A percentile compares a stretch with the other conserved stretches of the same genome.
phyloP scores from a whole-genome alignment of 2,797 vertebrate species.

The Gallinago stenura region DNA sequence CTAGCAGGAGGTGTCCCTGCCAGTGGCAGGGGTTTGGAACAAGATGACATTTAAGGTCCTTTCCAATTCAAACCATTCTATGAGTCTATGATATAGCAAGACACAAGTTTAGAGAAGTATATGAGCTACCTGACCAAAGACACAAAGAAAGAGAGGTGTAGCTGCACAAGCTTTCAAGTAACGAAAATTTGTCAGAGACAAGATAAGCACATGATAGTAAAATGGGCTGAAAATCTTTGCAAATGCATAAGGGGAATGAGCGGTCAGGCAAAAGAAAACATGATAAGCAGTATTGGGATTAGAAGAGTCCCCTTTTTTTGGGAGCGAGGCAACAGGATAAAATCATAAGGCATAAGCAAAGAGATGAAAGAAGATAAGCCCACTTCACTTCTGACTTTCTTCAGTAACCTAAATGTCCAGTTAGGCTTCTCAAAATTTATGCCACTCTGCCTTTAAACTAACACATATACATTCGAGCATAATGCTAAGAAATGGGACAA shows the following conservation, averaged over 20 bases:
- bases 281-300: not conserved
- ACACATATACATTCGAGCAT: not conserved
- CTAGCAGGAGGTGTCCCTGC: not conserved
- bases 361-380: not conserved
- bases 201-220: not conserved
- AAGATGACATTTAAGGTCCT: not conserved
- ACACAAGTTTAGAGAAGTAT: not conserved
- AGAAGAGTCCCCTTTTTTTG: not conserved
- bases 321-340: not conserved
- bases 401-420: not conserved
- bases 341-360: not conserved
- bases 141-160: not conserved
- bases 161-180: not conserved
- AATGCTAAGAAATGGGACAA: not conserved
- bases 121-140: not conserved
- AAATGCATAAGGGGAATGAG: not conserved
- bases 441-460: not conserved
- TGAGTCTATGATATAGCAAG: not conserved
- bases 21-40: not conserved
- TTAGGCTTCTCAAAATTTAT: not conserved
- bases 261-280: not conserved
- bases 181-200: not conserved
- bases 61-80: not conserved
- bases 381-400: not conserved
- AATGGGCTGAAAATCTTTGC: not conserved